Percentiles rank a stretch among this genome's conserved stretches.
phyloP scores from a whole-genome alignment of 2,888 invertebrate genomes.

The Sarcophaga subvicina region DNA sequence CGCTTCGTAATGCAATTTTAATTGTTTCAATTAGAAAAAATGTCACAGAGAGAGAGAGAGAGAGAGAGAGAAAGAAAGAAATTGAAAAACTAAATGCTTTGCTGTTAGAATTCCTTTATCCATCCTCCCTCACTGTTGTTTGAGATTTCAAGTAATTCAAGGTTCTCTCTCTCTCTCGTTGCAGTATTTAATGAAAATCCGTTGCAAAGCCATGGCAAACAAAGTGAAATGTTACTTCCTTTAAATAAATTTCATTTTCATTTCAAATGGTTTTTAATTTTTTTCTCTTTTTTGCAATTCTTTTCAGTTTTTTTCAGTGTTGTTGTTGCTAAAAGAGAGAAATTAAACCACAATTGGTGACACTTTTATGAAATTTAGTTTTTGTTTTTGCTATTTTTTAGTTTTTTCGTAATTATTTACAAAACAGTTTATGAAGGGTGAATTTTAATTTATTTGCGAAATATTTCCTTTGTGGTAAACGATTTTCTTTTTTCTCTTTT shows the following conservation, averaged over 20 bases:
- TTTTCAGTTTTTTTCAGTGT: too few species aligned
- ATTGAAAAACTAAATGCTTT: neutral
- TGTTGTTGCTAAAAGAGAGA: neutral
- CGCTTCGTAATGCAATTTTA: conserved; percentile 61
- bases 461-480: conserved; percentile 9
- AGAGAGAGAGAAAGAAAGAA: neutral
- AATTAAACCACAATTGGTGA: conserved; percentile 57
- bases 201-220: conserved; percentile 27
- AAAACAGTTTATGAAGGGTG: neutral
- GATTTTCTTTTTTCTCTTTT: neutral
- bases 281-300: too few species aligned
- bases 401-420: conserved; percentile 15
- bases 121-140: neutral
- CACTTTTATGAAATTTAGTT: conserved; percentile 26
- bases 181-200: neutral
- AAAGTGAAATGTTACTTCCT: conserved; percentile 55
- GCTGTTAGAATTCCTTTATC: neutral
- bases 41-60: neutral
- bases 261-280: too few species aligned
- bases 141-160: conserved; percentile 33
- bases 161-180: conserved; percentile 21
- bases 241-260: conserved; percentile 39
- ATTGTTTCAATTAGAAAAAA: conserved; percentile 60
- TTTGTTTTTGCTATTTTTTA: conserved; percentile 7
- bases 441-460: conserved; percentile 6